Conservation (phyloP, 2,113 vertebrate genomes). For the Indicator maculatus region DNA sequence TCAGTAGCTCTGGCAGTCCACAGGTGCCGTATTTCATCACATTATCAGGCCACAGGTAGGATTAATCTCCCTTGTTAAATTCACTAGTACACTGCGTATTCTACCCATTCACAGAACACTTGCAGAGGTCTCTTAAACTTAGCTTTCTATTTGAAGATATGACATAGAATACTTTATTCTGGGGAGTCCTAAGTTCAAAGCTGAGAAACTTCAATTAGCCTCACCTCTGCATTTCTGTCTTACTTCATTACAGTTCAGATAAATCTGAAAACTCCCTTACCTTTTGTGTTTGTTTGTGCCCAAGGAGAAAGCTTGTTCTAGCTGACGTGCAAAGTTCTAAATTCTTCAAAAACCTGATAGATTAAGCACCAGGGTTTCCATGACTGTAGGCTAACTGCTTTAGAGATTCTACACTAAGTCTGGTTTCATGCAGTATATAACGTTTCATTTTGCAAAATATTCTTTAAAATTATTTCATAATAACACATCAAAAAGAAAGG, state of each 20-base stretch:
- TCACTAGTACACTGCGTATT: neutral
- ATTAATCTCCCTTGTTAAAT: constrained; percentile 22
- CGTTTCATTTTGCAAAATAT: constrained; percentile 74
- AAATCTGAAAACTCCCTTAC: neutral
- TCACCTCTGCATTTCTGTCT: neutral
- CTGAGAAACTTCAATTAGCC: constrained; percentile 16
- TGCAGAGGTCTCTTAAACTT: neutral
- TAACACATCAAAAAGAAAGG: constrained; percentile 74
- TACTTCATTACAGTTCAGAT: constrained; percentile 6
- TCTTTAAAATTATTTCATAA: constrained; percentile 77
- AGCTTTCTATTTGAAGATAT: constrained; percentile 9
- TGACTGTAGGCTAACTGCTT: constrained; percentile 53
- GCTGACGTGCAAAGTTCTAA: constrained; percentile 54
- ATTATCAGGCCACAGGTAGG: constrained; percentile 59
- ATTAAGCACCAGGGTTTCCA: constrained; percentile 34
- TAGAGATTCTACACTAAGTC: constrained; percentile 38
- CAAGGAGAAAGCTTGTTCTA: constrained; percentile 38
- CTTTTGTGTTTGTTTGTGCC: constrained; percentile 31
- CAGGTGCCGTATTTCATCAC: constrained; percentile 80
- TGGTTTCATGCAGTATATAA: constrained; percentile 65
- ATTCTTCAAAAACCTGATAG: neutral
- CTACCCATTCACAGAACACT: neutral
- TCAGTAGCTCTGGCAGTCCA: constrained; percentile 68
- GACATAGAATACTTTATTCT: neutral
- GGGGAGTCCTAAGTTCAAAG: constrained; percentile 38